phyloP scores from a whole-genome alignment of 1,140 invertebrate genomes.

The Cydia pomonella region DNA sequence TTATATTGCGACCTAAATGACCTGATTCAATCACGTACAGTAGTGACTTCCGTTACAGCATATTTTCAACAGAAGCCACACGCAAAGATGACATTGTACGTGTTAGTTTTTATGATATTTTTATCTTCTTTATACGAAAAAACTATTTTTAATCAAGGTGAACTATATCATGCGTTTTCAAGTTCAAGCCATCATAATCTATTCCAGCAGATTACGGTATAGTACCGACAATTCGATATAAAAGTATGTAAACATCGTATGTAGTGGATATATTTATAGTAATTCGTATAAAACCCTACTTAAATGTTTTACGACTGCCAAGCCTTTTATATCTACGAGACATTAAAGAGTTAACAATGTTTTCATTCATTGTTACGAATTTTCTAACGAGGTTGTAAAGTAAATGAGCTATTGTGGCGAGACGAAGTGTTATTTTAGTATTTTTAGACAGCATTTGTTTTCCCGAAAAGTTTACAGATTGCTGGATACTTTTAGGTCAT shows the following conservation, averaged over 20 bases:
- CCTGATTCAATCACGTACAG: too few species aligned
- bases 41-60: neutral
- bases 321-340: neutral
- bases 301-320: neutral
- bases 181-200: neutral
- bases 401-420: conserved; percentile 17
- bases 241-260: neutral
- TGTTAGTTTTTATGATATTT: neutral
- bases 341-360: conserved; percentile 31
- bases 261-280: neutral
- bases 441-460: neutral
- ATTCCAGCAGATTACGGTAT: neutral
- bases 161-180: neutral
- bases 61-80: neutral
- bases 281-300: neutral
- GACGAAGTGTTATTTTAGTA: neutral
- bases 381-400: conserved; percentile 11
- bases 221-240: neutral
- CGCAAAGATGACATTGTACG: neutral
- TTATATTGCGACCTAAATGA: too few species aligned
- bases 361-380: conserved; percentile 18
- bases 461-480: neutral
- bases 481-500: neutral
- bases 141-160: conserved; percentile 1
- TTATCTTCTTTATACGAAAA: neutral